Conservation (phyloP, 1,140 invertebrate species). For the Euwallacea similis region DNA sequence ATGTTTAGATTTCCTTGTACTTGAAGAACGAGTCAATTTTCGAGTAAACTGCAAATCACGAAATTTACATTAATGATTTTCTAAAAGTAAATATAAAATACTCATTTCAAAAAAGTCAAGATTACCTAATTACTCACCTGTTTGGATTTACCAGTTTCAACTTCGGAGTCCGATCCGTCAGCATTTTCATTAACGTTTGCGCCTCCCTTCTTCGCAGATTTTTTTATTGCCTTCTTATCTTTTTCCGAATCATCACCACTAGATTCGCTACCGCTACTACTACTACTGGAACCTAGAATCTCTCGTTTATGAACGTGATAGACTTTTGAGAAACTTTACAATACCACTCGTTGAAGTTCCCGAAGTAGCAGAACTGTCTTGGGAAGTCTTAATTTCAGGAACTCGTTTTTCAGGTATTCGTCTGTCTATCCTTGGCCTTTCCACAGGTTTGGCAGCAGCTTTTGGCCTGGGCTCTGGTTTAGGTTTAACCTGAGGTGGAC, state of each 20-base stretch:
- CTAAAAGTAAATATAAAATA: neutral
- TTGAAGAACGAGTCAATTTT: conserved; percentile 60
- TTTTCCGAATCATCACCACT: conserved; percentile 50
- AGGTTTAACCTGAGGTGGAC: conserved; percentile 22
- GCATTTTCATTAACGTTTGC: conserved; percentile 43
- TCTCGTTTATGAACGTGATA: neutral
- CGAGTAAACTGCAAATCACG: conserved; percentile 49
- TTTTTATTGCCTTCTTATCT: conserved; percentile 49
- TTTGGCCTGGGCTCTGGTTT: conserved; percentile 50
- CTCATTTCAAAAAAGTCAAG: neutral
- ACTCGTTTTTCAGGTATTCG: conserved; percentile 47
- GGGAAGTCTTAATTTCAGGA: conserved; percentile 50
- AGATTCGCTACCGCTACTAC: conserved; percentile 52
- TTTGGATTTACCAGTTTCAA: conserved; percentile 40
- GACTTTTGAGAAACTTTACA: neutral
- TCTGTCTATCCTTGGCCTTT: conserved; percentile 48
- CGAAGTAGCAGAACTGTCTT: conserved; percentile 54
- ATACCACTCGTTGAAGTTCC: conserved; percentile 48
- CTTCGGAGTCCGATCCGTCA: conserved; percentile 52
- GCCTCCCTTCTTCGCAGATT: conserved; percentile 52
- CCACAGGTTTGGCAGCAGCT: conserved; percentile 47
- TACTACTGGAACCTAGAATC: conserved; percentile 42
- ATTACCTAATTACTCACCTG: conserved; percentile 41
- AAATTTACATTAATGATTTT: neutral
- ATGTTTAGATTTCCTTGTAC: conserved; percentile 60